A percentile compares a stretch with the other conserved stretches of the same genome.
Evolutionary conservation across 2,797 vertebrate genomes (phyloP).

Genomic region (Mycteria americana): DNA sequence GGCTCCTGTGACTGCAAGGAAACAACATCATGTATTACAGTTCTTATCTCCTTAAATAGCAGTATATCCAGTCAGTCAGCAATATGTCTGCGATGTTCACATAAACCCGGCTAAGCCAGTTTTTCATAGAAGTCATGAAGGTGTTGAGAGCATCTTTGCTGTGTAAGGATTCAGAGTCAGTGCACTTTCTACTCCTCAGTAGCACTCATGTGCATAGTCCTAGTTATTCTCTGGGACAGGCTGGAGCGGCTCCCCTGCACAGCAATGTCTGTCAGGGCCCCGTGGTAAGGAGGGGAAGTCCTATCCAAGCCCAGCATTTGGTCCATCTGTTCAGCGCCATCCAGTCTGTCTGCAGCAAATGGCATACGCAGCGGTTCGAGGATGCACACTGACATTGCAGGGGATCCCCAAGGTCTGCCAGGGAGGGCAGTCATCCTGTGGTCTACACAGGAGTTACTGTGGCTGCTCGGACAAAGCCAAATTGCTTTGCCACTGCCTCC

Average conservation of each 20-base stretch:
- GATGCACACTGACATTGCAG: not conserved
- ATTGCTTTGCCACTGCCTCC: not conserved
- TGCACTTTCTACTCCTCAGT: not conserved
- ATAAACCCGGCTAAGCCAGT: not conserved
- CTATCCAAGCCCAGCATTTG: not conserved
- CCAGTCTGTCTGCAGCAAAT: not conserved
- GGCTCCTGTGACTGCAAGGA: not conserved
- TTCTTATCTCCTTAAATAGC: not conserved
- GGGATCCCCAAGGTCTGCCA: not conserved
- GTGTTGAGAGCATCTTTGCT: not conserved
- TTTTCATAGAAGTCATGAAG: not conserved
- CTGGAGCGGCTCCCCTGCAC: not conserved
- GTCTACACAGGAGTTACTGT: not conserved
- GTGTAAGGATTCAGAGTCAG: not conserved
- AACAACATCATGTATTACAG: not conserved
- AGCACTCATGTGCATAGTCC: fast-evolving
- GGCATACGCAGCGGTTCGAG: not conserved
- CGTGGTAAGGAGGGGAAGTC: not conserved
- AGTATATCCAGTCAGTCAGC: not conserved
- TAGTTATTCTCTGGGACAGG: not conserved
- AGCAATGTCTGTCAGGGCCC: not conserved
- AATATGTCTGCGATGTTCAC: not conserved
- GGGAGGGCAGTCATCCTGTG: not conserved
- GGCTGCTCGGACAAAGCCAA: not conserved
- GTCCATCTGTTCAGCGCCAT: not conserved